Evolutionary conservation across 2,113 vertebrate species (phyloP).

Genomic region (Lepus europaeus): DNA sequence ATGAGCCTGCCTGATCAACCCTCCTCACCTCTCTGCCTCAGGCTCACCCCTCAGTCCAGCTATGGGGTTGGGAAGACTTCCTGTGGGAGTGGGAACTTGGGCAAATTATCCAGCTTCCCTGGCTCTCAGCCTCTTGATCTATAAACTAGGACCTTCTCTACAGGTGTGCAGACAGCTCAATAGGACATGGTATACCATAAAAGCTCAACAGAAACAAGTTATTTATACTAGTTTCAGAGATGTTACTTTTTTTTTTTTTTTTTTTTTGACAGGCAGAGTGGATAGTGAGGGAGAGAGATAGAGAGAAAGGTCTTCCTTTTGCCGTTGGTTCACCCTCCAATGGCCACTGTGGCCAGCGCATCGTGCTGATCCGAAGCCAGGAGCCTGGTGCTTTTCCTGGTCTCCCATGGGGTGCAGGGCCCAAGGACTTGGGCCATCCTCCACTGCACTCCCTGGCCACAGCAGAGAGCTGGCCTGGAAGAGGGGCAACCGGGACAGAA

Average conservation of each 20-base stretch:
- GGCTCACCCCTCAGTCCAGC: not conserved
- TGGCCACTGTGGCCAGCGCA: too few relatives aligned
- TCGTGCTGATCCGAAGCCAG: too few relatives aligned
- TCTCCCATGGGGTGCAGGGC: too few relatives aligned
- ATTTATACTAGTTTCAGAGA: not conserved
- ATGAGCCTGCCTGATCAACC: not conserved
- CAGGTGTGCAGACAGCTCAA: not conserved
- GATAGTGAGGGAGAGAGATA: too few relatives aligned
- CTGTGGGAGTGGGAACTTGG: not conserved
- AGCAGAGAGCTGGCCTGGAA: too few relatives aligned
- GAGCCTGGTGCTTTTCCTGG: too few relatives aligned
- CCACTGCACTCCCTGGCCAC: too few relatives aligned
- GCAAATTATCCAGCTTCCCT: not conserved
- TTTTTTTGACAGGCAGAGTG: too few relatives aligned
- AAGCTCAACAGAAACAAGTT: not conserved
- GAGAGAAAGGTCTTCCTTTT: too few relatives aligned
- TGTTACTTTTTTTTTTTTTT: not conserved
- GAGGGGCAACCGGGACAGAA: too few relatives aligned
- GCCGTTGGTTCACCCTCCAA: too few relatives aligned
- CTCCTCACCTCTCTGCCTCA: not conserved
- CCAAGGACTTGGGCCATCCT: too few relatives aligned
- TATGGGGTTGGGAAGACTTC: not conserved
- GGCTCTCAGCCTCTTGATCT: not conserved
- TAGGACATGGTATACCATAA: not conserved
- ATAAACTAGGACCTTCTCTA: not conserved